Evolutionary conservation across 2,797 vertebrate species (phyloP), one percentile per base, ranked within the genome.

Genomic region (Ptychobarbus kaznakovi): DNA sequence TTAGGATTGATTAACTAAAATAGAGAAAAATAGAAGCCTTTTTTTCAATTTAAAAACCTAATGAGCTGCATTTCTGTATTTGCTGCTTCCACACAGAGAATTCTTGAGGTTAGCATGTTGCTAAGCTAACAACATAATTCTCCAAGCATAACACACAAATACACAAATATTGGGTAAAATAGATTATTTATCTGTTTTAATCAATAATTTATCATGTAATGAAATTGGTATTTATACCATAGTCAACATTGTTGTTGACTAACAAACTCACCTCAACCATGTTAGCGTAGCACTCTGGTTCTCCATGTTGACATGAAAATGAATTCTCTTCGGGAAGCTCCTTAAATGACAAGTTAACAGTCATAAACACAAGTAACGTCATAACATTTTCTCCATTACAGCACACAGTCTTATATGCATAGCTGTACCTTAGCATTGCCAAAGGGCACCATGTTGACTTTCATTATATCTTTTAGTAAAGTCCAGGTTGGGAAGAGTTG

Each of bases 401-500:
- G 15, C 25, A 49, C 25, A 66, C 42, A 68, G 10, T 8, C 38
- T 3, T 38, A 40, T 38, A 40, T 18, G n/a, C 1, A 5, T 16
- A 4, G 20, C 3, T 9, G 53, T 90, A 96, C 96, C 95, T 95
- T n/a, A 0, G 97, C 93, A 0, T 98, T 98, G 5, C 97, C 96
- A 0, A 96, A 99, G 28, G 97, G 97, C 44, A 99, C 96, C 88
- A 99, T 92, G 0, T 95, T 96, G 89, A 99, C 82, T 0, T 82
- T 94, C 88, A 98, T 93, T 83, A 96, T 95, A 73, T 96, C 92
- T 0, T 25, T 0, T 8, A 98, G 93, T 95, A 98, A 92, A 22
- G 92, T 86, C 97, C 97, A 98, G 0, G 97, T 93, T 1, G 97
- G 95, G 87, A 96, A 97, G 81, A 99, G 95, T 83, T 96, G 88